Conservation (phyloP, 2,888 invertebrate species). For the Muschampia plurimacula region DNA sequence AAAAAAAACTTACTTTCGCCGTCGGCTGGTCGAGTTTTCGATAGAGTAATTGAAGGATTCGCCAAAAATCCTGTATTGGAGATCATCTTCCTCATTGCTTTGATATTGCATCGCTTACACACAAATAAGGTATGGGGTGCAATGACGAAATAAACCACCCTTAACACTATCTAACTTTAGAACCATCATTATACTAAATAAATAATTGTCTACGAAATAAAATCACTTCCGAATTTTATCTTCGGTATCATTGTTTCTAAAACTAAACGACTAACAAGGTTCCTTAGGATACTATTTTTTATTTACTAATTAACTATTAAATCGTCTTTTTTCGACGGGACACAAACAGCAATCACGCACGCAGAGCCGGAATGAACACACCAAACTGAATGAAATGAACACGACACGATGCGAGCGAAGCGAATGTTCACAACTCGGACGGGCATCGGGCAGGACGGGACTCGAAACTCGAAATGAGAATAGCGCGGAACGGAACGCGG, state of each 20-base stretch:
- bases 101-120: slow-evolving; percentile 83
- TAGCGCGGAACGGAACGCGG: slow-evolving; percentile 46
- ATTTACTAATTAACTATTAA: slow-evolving; percentile 35
- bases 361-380: slow-evolving; percentile 71
- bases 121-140: slow-evolving; percentile 60
- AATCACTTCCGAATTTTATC: slow-evolving; percentile 40
- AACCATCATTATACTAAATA: slow-evolving; percentile 65
- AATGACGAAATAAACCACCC: slow-evolving; percentile 74
- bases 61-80: slow-evolving; percentile 84
- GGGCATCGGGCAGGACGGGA: neutral
- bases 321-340: slow-evolving; percentile 49
- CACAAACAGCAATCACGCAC: slow-evolving; percentile 70
- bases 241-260: slow-evolving; percentile 39
- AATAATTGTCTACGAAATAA: slow-evolving; percentile 37
- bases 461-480: no score
- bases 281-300: neutral
- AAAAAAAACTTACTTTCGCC: slow-evolving; percentile 70
- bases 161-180: slow-evolving; percentile 70
- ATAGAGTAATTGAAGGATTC: slow-evolving; percentile 76
- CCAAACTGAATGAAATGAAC: slow-evolving; percentile 44
- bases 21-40: slow-evolving; percentile 62
- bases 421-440: neutral
- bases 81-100: slow-evolving; percentile 81
- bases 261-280: slow-evolving; percentile 4
- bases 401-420: neutral